phyloP scores from a whole-genome alignment of 2,888 invertebrate species.

The Spisula solida region DNA sequence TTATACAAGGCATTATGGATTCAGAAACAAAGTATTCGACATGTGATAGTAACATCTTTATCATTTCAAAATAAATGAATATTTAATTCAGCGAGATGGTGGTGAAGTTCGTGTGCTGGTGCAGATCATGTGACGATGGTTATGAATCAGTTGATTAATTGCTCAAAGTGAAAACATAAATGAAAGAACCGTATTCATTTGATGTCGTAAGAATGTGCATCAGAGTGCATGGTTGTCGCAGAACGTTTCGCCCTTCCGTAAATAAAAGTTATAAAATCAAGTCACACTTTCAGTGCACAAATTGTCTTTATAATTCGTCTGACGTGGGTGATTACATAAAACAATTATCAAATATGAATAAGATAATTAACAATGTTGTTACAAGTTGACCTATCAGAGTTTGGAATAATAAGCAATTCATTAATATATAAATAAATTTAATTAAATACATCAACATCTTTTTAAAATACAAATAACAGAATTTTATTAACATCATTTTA shows the following conservation, averaged over 20 bases:
- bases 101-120: not conserved
- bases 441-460: not conserved
- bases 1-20: not conserved
- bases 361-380: no score
- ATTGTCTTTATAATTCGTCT: not conserved
- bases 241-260: not conserved
- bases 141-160: not conserved
- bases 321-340: not conserved
- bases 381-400: no score
- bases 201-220: not conserved
- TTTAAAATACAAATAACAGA: not conserved
- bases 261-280: not conserved
- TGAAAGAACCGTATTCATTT: not conserved
- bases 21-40: not conserved
- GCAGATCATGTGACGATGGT: not conserved
- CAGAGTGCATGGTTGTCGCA: not conserved
- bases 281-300: not conserved
- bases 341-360: no score
- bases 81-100: conserved; percentile 6
- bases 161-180: not conserved
- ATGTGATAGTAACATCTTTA: conserved; percentile 1
- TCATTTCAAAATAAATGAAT: not conserved
- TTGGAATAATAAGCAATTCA: no score
- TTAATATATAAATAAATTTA: no score
- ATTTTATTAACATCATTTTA: conserved; percentile 5